Evolutionary conservation across 2,113 vertebrate species (phyloP).

Genomic region (Perca schrenkii): DNA sequence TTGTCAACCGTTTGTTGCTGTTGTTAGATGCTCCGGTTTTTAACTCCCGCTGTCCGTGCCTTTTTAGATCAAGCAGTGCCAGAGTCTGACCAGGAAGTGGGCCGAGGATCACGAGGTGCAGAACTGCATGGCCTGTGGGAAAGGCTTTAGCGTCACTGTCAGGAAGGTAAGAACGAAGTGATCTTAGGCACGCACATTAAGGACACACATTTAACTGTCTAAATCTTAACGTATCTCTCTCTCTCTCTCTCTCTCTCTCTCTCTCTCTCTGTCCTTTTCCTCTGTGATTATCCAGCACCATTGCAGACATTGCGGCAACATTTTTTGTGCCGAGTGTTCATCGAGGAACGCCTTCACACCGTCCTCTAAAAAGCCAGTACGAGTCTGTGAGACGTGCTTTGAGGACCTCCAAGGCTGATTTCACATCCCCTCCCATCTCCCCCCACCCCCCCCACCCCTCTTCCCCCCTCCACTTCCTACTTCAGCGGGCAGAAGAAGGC

Average conservation of each 20-base stretch:
- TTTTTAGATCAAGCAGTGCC: slow-evolving; percentile 94
- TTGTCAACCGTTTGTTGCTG: background rate
- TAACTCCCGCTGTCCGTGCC: slow-evolving; percentile 1
- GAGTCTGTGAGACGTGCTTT: slow-evolving; percentile 95
- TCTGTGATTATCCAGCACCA: slow-evolving; percentile 89
- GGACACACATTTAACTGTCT: background rate
- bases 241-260: background rate
- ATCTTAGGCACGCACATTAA: background rate
- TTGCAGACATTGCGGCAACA: slow-evolving; percentile 98
- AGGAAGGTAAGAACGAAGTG: slow-evolving; percentile 87
- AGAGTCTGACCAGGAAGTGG: slow-evolving; percentile 97
- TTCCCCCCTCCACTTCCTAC: slow-evolving; percentile 7
- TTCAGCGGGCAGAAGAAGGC: slow-evolving; percentile 67
- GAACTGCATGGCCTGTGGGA: slow-evolving; percentile 98
- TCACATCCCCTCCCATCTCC: background rate
- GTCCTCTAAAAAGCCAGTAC: slow-evolving; percentile 97
- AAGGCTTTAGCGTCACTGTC: slow-evolving; percentile 93
- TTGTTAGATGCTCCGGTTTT: background rate
- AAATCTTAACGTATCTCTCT: background rate
- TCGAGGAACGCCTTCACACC: slow-evolving; percentile 94
- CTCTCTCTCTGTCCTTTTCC: background rate
- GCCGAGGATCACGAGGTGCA: slow-evolving; percentile 96
- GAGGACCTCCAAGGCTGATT: slow-evolving; percentile 94
- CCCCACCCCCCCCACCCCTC: background rate
- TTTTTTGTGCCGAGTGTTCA: slow-evolving; percentile 97